phyloP scores from a whole-genome alignment of 1,140 invertebrate species.

The Papilio polyxenes region DNA sequence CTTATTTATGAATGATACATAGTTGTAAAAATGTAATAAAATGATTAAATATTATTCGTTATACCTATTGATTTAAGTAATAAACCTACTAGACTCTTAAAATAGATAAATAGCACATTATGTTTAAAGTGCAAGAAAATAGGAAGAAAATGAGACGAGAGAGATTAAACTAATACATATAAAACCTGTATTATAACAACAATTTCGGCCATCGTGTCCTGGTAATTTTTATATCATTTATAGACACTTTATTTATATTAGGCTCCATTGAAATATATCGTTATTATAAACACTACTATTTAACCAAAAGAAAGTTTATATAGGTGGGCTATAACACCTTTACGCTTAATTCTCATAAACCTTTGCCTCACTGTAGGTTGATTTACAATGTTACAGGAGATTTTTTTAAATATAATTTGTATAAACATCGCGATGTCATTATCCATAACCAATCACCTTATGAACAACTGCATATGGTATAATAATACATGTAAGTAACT shows the following conservation, averaged over 20 bases:
- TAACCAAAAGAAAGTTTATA: slow-evolving; percentile 10
- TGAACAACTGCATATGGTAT: slow-evolving; percentile 51
- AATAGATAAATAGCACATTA: not conserved
- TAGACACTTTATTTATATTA: not conserved
- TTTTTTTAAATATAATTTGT: slow-evolving; percentile 40
- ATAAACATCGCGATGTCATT: slow-evolving; percentile 35
- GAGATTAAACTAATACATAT: not conserved
- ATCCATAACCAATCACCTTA: slow-evolving; percentile 40
- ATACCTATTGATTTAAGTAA: too few species aligned
- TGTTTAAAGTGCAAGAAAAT: too few species aligned
- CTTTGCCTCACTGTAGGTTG: not conserved
- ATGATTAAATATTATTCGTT: too few species aligned
- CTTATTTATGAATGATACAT: not conserved
- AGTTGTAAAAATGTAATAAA: too few species aligned
- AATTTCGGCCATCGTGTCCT: not conserved
- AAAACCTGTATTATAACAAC: too few species aligned
- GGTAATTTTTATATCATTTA: not conserved
- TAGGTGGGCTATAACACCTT: slow-evolving; percentile 7
- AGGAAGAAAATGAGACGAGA: not conserved
- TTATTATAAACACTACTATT: not conserved
- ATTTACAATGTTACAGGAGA: slow-evolving; percentile 42
- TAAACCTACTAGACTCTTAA: too few species aligned
- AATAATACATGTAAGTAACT: slow-evolving; percentile 55
- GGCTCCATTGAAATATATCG: slow-evolving; percentile 8
- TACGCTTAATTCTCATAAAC: not conserved